Evolutionary conservation across 2,113 vertebrate species (phyloP).

Genomic region (Anolis sagrei): DNA sequence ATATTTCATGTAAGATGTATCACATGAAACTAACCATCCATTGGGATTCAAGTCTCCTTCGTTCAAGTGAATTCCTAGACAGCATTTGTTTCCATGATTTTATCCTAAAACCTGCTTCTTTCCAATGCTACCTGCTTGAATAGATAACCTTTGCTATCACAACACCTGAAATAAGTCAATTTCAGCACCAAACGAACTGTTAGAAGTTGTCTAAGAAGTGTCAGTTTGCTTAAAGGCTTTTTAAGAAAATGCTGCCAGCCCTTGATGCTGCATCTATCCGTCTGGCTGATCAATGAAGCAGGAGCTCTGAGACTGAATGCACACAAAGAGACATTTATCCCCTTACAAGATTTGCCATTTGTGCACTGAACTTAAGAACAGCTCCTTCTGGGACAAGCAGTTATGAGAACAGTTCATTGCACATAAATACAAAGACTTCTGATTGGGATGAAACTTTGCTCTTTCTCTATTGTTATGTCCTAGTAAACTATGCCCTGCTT

Average conservation of each 20-base stretch:
- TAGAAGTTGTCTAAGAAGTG: slow-evolving; percentile 22
- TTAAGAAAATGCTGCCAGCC: neutral
- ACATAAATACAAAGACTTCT: too few relatives aligned
- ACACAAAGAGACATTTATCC: neutral
- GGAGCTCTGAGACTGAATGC: neutral
- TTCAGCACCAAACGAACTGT: slow-evolving; percentile 48
- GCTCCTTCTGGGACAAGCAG: neutral
- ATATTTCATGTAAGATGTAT: neutral
- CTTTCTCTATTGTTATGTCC: neutral
- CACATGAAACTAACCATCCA: neutral
- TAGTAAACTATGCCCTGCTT: neutral
- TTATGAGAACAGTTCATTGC: neutral
- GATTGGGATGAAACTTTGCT: neutral
- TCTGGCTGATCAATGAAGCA: neutral
- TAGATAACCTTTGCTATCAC: slow-evolving; percentile 20
- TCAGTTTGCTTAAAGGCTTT: neutral
- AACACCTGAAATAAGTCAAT: slow-evolving; percentile 41
- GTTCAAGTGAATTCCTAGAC: slow-evolving; percentile 25
- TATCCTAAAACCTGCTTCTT: slow-evolving; percentile 41
- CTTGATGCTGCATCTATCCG: neutral
- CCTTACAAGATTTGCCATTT: slow-evolving; percentile 19
- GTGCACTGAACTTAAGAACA: accelerated
- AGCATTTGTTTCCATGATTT: neutral
- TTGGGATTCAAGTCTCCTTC: neutral
- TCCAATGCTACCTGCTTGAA: slow-evolving; percentile 40